Evolutionary conservation across 2,888 invertebrate species (phyloP).

Genomic region (Tinea pellionella): DNA sequence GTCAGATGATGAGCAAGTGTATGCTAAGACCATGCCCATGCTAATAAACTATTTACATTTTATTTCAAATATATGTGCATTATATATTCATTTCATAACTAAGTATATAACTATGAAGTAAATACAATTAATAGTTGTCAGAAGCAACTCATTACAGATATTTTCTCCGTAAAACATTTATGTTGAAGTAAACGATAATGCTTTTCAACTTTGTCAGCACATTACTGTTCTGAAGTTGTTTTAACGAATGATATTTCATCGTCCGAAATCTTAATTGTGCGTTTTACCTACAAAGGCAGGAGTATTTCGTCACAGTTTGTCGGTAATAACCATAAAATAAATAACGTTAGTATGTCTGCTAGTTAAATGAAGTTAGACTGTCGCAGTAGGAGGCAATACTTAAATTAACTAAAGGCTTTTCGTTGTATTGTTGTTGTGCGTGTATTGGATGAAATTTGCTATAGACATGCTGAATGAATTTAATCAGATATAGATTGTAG

Average conservation of each 20-base stretch:
- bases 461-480: no score
- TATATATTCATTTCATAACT: no score
- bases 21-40: no score
- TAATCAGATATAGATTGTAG: no score
- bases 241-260: not conserved
- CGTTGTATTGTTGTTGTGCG: not conserved
- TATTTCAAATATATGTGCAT: no score
- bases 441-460: no score
- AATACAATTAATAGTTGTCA: not conserved
- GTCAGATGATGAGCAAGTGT: no score
- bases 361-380: not conserved
- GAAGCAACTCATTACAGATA: not conserved
- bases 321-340: conserved; percentile 6
- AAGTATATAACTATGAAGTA: not conserved
- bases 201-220: not conserved
- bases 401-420: not conserved
- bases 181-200: not conserved
- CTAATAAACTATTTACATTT: no score
- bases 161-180: not conserved
- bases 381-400: not conserved
- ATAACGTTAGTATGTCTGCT: conserved; percentile 3
- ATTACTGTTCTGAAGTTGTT: not conserved
- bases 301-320: conserved; percentile 7
- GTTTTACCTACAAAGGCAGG: conserved; percentile 2
- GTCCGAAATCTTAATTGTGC: conserved; percentile 4